Base-by-base conservation (phyloP, 2,797 vertebrate genomes). In the Gorsachius magnificus region DNA sequence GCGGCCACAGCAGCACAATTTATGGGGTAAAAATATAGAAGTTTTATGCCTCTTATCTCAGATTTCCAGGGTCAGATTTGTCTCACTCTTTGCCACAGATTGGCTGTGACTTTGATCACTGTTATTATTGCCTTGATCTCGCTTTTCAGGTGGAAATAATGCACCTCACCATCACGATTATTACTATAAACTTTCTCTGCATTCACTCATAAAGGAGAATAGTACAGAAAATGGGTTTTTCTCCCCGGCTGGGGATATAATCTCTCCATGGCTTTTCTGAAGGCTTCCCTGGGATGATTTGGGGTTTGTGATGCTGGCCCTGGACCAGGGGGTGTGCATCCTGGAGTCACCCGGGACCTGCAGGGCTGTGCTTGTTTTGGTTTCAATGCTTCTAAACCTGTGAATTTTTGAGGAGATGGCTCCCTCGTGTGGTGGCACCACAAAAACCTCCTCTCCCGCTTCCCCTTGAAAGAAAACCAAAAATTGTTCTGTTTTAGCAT, bases 361-460 rank as follows among this genome's bases (percentile, higher is more conserved):
- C 15, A 4, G 26, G 6, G 3, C 6, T 31, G 1, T 1, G 13
- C 13, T 50, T 3, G 3, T 22, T 31, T 10, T 48, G 58, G 19
- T 36, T 20, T 28, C 7, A 1, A 4, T 0, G 0, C 22, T 2
- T 13, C 5, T 4, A 22, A 69, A 19, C 1, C 8, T 11, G 31
- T 5, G 87, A 46, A 98, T 98, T 97, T 94, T 58, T 98, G 91
- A 92, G 95, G 85, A 69, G 72, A 75, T 50, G 92, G 97, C 97
- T 90, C 98, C 98, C 97, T 98, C 98, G 9, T 94, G 98, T 98
- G 98, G 98, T 79, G 22, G 53, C 16, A 58, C 8, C 11, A 10
- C 71, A 28, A 10, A 71, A 90, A 43, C 57, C 33, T 69, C 84
- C 19, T 71, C 77, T 63, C 16, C 43, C 9, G 26, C 48, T 56